These are phyloP conservation scores for Tichodroma muraria DNA, from an alignment of 2,113 vertebrate species.

Conservation along the genomic window DNA sequence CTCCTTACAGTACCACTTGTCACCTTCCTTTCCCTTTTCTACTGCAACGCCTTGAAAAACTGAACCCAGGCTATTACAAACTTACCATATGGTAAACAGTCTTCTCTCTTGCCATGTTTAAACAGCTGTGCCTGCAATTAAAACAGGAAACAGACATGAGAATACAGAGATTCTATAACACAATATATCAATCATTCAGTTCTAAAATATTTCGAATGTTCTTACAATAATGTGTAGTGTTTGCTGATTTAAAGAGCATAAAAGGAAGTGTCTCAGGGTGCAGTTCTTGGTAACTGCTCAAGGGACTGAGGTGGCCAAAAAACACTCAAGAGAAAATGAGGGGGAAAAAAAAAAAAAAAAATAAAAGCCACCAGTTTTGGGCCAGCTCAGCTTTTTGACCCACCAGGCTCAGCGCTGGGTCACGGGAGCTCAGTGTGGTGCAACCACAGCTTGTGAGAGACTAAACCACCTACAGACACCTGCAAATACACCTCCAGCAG, in stretches of 20 bases:
- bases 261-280: background rate
- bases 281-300: background rate
- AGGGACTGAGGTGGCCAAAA: background rate
- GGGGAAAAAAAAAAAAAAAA: rapidly evolving
- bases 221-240: background rate
- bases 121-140: constrained; percentile 87
- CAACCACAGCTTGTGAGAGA: background rate
- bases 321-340: background rate
- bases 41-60: background rate
- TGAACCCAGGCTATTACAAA: background rate
- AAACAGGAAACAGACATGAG: background rate
- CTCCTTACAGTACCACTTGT: background rate
- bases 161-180: background rate
- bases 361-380: background rate
- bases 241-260: background rate
- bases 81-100: constrained; percentile 90
- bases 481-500: background rate
- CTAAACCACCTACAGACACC: background rate
- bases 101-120: constrained; percentile 94
- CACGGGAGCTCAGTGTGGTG: background rate
- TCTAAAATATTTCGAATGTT: background rate
- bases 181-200: background rate
- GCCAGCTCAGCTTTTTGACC: background rate
- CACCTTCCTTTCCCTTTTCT: background rate
- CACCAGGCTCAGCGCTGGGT: background rate